Base-by-base conservation (phyloP, 2,797 vertebrate species). In the Mastacembelus armatus region DNA sequence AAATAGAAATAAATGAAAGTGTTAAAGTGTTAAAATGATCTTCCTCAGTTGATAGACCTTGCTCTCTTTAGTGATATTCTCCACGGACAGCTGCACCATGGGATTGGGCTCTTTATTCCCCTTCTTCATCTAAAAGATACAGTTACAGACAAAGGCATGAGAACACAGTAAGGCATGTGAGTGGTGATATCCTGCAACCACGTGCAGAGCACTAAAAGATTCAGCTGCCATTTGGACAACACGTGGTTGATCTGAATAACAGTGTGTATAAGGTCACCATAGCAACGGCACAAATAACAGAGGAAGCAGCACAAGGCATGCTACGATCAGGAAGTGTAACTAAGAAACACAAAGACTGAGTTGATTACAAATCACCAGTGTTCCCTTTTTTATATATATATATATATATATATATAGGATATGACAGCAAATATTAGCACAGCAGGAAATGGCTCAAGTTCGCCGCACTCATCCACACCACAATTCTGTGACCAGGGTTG, bases 91-190 rank as follows among this genome's bases (percentile, higher is more conserved):
- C 72, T 97, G 96, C 62, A 96, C 96, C 91, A 97, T 87, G 1
- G 97, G 95, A 76, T 93, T 97, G 51, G 97, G 96, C 38, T 96
- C 95, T 82, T 95, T 96, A 62, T 92, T 94, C 0, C 93, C 93
- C 66, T 97, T 97, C 85, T 96, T 98, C 80, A 96, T 90, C 96
- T 98, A 74, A 44, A 87, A 84, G 4, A 47, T 1, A 66, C 5
- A 80, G 19, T 63, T 48, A 61, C 14, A 67, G 57, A n/a, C n/a
- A n/a, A n/a, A n/a, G n/a, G 55, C 38, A 58, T 61, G 10, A 71
- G 36, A 5, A 36, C 47, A 54, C 16, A 36, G 35, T 12, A 18
- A 66, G 19, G 30, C 27, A 67, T 57, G 52, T 54, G 29, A 66
- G 33, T 49, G 58, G 33, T 52, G 18, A 5, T 4, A 29, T 15